These are phyloP conservation scores for Dendroctonus valens DNA, from an alignment of 1,140 invertebrate genomes.

Conservation along the genomic window DNA sequence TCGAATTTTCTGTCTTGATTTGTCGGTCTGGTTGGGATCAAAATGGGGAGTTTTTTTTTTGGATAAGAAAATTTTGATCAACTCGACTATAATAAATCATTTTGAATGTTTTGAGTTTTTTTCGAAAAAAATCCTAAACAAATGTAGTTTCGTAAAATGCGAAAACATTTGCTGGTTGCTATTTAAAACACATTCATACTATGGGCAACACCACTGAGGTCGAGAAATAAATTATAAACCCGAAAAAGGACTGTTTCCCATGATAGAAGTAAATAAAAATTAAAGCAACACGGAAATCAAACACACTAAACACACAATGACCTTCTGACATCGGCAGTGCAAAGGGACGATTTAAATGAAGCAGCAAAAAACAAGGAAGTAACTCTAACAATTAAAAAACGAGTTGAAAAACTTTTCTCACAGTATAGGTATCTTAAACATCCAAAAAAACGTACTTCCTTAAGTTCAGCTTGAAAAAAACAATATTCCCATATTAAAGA, in stretches of 20 bases:
- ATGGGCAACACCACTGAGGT: no score
- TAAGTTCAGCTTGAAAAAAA: slow-evolving; percentile 10
- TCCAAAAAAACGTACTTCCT: slow-evolving; percentile 17
- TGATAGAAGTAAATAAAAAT: not conserved
- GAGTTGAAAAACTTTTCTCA: slow-evolving; percentile 17
- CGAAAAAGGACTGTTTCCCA: not conserved
- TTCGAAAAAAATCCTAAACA: no score
- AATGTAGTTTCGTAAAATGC: no score
- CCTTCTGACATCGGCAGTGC: not conserved
- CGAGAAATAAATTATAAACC: no score
- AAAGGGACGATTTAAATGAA: slow-evolving; percentile 14
- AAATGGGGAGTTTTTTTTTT: no score
- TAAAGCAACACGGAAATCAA: not conserved
- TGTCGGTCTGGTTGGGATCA: no score
- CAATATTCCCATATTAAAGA: slow-evolving; percentile 25
- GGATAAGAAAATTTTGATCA: no score
- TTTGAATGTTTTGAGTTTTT: no score
- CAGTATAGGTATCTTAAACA: slow-evolving; percentile 15
- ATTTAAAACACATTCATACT: no score
- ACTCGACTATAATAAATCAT: no score
- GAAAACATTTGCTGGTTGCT: no score
- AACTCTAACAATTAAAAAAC: slow-evolving; percentile 23
- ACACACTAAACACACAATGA: slow-evolving; percentile 5
- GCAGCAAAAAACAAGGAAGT: slow-evolving; percentile 24
- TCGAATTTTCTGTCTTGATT: no score